Evolutionary conservation across 2,797 vertebrate species (phyloP).

Genomic region (Chloroceryle amazona): DNA sequence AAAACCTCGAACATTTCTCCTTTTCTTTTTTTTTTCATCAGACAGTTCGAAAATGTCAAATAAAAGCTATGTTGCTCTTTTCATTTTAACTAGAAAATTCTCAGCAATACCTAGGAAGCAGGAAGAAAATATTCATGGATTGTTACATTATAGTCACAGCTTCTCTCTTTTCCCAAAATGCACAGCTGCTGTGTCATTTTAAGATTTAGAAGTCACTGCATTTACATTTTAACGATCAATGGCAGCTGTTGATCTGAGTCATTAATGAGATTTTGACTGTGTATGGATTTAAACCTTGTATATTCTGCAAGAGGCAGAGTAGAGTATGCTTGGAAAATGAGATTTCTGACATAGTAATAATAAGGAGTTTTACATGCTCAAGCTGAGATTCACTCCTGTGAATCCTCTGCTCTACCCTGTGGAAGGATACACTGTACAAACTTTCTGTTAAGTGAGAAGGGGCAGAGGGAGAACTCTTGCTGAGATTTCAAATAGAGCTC

Average conservation of each 20-base stretch:
- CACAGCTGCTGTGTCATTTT: constrained; percentile 40
- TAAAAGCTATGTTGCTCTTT: constrained; percentile 14
- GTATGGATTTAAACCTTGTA: constrained; percentile 30
- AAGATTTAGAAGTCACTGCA: constrained; percentile 40
- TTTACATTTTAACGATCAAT: constrained; percentile 55
- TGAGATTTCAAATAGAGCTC: not conserved
- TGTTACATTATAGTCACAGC: not conserved
- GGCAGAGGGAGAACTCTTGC: not conserved
- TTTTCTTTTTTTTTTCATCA: not conserved
- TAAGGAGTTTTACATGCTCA: constrained; percentile 18
- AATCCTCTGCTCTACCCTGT: not conserved
- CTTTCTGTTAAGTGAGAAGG: not conserved
- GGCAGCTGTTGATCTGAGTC: constrained; percentile 52
- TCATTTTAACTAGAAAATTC: constrained; percentile 7
- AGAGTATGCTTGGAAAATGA: constrained; percentile 20
- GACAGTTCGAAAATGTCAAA: constrained; percentile 17
- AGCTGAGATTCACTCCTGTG: not conserved
- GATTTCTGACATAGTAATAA: constrained; percentile 37
- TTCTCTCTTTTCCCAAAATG: constrained; percentile 37
- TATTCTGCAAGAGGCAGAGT: not conserved
- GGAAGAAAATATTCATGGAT: constrained; percentile 2
- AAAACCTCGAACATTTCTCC: not conserved
- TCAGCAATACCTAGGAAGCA: not conserved
- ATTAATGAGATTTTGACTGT: constrained; percentile 61
- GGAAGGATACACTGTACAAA: not conserved